Conservation (phyloP, 2,113 vertebrate species). For the Clarias magur region DNA sequence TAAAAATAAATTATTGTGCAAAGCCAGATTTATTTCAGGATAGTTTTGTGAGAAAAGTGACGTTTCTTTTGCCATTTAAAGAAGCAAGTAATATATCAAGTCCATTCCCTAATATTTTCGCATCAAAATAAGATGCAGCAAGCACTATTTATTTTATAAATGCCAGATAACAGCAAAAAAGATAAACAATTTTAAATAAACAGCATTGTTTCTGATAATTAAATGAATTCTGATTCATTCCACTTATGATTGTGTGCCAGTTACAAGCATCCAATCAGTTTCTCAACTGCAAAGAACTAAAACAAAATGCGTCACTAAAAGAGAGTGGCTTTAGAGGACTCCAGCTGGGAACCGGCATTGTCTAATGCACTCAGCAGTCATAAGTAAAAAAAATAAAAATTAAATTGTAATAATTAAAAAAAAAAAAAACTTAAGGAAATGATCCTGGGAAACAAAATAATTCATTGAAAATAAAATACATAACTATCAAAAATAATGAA, state of each 20-base stretch:
- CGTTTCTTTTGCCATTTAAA: neutral
- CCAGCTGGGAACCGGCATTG: neutral
- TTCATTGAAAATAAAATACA: neutral
- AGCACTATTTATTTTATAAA: neutral
- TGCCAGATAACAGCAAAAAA: neutral
- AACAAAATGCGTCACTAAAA: neutral
- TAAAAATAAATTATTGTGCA: neutral
- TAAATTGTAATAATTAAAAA: neutral
- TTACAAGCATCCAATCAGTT: slow-evolving; percentile 7
- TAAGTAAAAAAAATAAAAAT: neutral
- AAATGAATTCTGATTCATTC: neutral
- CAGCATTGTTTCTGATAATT: slow-evolving; percentile 11
- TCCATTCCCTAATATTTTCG: neutral
- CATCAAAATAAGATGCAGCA: neutral
- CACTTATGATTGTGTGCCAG: neutral
- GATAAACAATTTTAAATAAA: slow-evolving; percentile 9
- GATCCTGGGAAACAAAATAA: neutral
- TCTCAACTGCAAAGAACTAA: neutral
- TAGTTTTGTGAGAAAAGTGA: neutral
- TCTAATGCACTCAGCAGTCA: neutral
- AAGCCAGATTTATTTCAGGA: neutral
- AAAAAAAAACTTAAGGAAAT: neutral
- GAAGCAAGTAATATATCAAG: neutral
- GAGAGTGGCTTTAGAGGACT: neutral
- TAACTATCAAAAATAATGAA: neutral